A percentile compares a stretch with the other conserved stretches of the same genome.
Conservation (phyloP, 2,888 invertebrate genomes). For the Sisyra terminalis region DNA sequence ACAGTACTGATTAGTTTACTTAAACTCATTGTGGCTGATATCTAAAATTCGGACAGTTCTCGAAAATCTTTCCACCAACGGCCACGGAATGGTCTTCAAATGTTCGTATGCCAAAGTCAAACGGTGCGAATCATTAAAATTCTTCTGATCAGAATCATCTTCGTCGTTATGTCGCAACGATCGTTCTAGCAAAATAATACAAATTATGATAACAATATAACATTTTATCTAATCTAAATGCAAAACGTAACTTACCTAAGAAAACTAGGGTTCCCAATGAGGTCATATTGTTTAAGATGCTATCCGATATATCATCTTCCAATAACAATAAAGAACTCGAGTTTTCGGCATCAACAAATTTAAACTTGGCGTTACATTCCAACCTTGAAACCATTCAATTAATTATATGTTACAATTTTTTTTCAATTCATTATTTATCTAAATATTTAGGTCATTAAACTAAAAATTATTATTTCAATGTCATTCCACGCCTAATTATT, state of each 20-base stretch:
- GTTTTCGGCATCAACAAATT: constrained; percentile 18
- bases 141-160: not conserved
- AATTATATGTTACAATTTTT: no score
- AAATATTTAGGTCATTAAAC: no score
- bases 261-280: constrained; percentile 20
- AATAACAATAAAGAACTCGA: constrained; percentile 16
- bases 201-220: not conserved
- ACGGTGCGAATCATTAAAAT: constrained; percentile 32
- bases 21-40: constrained; percentile 54
- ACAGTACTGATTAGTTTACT: no score
- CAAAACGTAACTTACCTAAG: constrained; percentile 18
- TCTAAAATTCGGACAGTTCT: constrained; percentile 45
- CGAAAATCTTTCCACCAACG: constrained; percentile 44
- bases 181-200: not conserved
- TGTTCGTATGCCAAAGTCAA: constrained; percentile 55
- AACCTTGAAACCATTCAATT: not conserved
- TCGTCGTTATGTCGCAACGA: not conserved
- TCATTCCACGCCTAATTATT: no score
- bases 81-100: constrained; percentile 43
- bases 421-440: no score
- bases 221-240: not conserved
- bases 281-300: constrained; percentile 19
- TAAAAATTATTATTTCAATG: no score
- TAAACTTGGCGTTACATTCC: constrained; percentile 14
- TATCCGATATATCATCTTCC: constrained; percentile 17